These are phyloP conservation scores for Metellina segmentata DNA, from an alignment of 2,888 invertebrate genomes.

Conservation along the genomic window DNA sequence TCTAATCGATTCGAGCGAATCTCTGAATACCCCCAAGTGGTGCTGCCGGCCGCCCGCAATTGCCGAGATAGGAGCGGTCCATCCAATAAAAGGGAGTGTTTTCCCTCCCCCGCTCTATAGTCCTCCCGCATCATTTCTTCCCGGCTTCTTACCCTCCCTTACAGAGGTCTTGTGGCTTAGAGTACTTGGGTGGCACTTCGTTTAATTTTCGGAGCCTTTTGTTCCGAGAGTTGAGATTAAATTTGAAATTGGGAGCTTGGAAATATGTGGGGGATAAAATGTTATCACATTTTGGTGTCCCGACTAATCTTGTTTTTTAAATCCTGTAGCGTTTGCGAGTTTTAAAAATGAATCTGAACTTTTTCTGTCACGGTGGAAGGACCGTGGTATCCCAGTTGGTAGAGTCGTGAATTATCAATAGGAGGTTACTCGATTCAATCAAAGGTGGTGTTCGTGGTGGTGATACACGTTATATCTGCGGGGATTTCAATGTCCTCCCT, in stretches of 20 bases:
- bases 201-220: not conserved
- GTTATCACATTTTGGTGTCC: not conserved
- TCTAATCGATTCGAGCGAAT: slow-evolving; percentile 28
- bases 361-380: too few species aligned
- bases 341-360: too few species aligned
- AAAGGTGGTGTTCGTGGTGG: too few species aligned
- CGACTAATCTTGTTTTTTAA: too few species aligned
- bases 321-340: too few species aligned
- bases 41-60: slow-evolving; percentile 8
- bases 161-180: too few species aligned
- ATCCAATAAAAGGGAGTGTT: slow-evolving; percentile 41
- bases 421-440: too few species aligned
- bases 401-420: too few species aligned
- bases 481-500: too few species aligned
- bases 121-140: not conserved
- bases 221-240: not conserved
- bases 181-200: not conserved
- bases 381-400: too few species aligned
- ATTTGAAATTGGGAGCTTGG: not conserved
- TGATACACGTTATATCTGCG: too few species aligned
- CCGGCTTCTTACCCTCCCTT: too few species aligned
- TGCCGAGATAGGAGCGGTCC: slow-evolving; percentile 1
- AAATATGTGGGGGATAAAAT: not conserved
- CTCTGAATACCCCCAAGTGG: slow-evolving; percentile 9
- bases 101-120: not conserved